Percentiles rank a stretch among this genome's conserved stretches.
These are phyloP conservation scores for Erpetoichthys calabaricus DNA, from an alignment of 2,797 vertebrate species.

Conservation along the genomic window DNA sequence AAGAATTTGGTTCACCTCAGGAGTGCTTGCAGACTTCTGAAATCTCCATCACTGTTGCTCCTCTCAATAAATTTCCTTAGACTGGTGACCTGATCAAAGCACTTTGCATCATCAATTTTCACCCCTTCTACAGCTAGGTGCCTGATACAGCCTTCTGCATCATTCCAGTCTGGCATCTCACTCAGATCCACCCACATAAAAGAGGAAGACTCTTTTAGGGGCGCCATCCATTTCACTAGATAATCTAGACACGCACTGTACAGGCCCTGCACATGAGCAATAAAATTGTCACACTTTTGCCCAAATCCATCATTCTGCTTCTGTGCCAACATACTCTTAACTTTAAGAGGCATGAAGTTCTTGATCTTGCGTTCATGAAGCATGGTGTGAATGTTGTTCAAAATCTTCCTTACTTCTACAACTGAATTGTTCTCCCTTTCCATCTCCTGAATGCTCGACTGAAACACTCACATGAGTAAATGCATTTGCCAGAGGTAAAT, in stretches of 20 bases:
- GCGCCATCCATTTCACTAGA: background rate
- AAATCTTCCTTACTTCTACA: background rate
- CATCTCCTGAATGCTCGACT: background rate
- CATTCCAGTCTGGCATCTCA: background rate
- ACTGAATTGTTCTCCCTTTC: background rate
- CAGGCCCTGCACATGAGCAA: background rate
- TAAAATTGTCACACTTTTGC: background rate
- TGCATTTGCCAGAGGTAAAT: no score
- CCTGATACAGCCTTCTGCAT: background rate
- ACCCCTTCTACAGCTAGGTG: background rate
- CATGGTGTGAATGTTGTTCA: background rate
- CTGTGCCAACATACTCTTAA: constrained; percentile 3
- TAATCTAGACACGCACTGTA: background rate
- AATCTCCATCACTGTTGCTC: no score
- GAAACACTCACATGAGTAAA: background rate
- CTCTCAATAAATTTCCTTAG: no score
- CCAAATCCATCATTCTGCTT: background rate
- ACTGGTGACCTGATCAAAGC: constrained; percentile 3
- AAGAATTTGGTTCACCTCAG: no score
- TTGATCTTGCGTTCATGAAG: background rate
- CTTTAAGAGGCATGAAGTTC: background rate
- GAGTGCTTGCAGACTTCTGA: no score
- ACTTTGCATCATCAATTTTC: background rate
- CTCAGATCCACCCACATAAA: background rate
- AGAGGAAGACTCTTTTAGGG: background rate